Percentiles rank a stretch among this genome's conserved stretches.
These are phyloP conservation scores for Psophia crepitans DNA, from an alignment of 2,113 vertebrate genomes.

Conservation along the genomic window DNA sequence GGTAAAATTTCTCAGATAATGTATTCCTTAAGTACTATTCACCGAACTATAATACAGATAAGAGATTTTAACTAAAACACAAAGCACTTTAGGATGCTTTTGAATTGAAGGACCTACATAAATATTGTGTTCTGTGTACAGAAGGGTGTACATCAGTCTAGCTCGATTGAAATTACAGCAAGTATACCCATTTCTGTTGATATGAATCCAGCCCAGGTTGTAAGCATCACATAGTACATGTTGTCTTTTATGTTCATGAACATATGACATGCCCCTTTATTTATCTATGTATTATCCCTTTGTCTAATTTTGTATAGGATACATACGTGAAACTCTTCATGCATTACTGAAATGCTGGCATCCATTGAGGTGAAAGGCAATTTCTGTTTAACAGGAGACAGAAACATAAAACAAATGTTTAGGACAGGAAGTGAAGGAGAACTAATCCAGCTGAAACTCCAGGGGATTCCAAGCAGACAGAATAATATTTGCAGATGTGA, in stretches of 20 bases:
- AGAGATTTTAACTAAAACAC: slow-evolving; percentile 41
- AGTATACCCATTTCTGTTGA: not conserved
- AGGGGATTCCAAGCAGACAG: slow-evolving; percentile 32
- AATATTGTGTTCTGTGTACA: not conserved
- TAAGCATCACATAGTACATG: not conserved
- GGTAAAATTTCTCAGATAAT: not conserved
- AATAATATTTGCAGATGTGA: slow-evolving; percentile 49
- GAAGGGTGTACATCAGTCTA: not conserved
- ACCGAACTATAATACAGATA: not conserved
- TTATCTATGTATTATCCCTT: not conserved
- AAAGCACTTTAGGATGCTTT: slow-evolving; percentile 28
- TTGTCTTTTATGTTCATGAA: not conserved
- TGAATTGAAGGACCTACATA: not conserved
- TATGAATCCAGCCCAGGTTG: not conserved
- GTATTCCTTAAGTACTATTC: not conserved
- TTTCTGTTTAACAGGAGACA: slow-evolving; percentile 29
- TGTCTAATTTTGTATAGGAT: not conserved
- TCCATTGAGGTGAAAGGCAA: not conserved
- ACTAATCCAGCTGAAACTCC: slow-evolving; percentile 46
- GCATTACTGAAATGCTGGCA: not conserved
- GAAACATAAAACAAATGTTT: slow-evolving; percentile 42
- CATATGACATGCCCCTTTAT: not conserved
- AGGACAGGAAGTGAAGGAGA: slow-evolving; percentile 47
- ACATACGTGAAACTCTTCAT: not conserved
- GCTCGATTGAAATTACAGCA: not conserved